Evolutionary conservation across 2,888 invertebrate species (phyloP), one percentile per base, ranked within the genome.

Genomic region (Mesodorylaimus sp.): DNA sequence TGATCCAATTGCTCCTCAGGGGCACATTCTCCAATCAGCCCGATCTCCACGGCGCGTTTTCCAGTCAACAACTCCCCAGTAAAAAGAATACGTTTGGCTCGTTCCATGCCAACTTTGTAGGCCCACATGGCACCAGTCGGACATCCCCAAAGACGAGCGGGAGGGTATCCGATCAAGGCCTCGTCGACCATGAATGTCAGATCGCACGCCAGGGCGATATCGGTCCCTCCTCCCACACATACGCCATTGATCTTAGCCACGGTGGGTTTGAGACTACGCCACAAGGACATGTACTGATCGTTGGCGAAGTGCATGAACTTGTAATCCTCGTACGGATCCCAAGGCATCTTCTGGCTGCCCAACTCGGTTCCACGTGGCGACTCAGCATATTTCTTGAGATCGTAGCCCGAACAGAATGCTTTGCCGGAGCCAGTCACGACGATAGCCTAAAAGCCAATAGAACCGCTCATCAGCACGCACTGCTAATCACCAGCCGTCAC

Each of bases 101-200:
- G 28, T 43, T 57, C 57, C n/a, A 54, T 23, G 16, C 57, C 57
- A 10, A 57, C 46, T 45, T 46, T 37, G 43, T 51, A 50, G n/a
- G 10, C 24, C 49, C 49, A 50, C 50, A 50, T 38, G 3, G 48
- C 39, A 28, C 55, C 53, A 3, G 58, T 58, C n/a, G 58, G 58
- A 47, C 58, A 58, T 32, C 58, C 58, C 58, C 58, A 59, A 7
- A 58, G 51, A 21, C 57, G 36, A 2, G 56, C 50, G 5, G 58
- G 58, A 21, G 58, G 58, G 28, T 59, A 58, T 1, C 58, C 58
- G 21, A 58, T 59, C 3, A 29, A 48, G 2, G 58, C 57, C n/a
- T 57, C 53, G 7, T 58, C 56, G 3, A 55, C 50, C n/a, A 51
- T 51, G 25, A 58, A 27, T 1, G 55, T 56, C 16, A 59, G 45